Conservation (phyloP, 2,888 invertebrate genomes). For the Drosophila gaucha region DNA sequence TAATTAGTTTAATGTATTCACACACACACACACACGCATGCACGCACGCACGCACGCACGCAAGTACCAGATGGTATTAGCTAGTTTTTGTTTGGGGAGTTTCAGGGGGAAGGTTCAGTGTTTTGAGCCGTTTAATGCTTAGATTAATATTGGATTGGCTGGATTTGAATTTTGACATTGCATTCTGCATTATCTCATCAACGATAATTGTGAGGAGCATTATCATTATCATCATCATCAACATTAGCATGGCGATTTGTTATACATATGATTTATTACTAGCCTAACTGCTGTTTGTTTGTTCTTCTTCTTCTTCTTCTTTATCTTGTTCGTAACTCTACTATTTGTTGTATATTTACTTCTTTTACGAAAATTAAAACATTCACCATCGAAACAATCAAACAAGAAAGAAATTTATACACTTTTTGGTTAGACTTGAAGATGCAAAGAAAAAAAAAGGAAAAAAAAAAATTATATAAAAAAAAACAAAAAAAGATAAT, state of each 20-base stretch:
- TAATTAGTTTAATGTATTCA: constrained; percentile 42
- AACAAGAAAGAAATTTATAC: constrained; percentile 84
- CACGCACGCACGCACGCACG: background rate
- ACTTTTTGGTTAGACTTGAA: constrained; percentile 54
- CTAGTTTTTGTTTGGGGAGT: background rate
- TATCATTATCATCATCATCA: background rate
- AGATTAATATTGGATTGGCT: constrained; percentile 18
- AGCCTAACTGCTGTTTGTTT: constrained; percentile 9
- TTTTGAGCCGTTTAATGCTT: constrained; percentile 23
- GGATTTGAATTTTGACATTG: constrained; percentile 12
- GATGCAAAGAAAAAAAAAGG: constrained; percentile 46
- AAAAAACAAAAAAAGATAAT: constrained; percentile 30
- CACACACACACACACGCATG: constrained; percentile 13
- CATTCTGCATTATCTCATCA: constrained; percentile 1
- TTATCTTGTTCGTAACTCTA: constrained; percentile 2
- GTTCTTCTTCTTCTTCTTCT: constrained; percentile 12
- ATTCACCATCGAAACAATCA: constrained; percentile 84
- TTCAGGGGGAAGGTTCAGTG: constrained; percentile 15
- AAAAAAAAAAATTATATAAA: constrained; percentile 39
- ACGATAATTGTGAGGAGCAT: background rate
- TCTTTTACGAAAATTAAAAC: constrained; percentile 72
- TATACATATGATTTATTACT: constrained; percentile 34
- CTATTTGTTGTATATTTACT: constrained; percentile 57
- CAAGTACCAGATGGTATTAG: background rate
- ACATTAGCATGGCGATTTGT: constrained; percentile 39